Evolutionary conservation across 2,888 invertebrate species (phyloP).

Genomic region (Cremastinae sp.): DNA sequence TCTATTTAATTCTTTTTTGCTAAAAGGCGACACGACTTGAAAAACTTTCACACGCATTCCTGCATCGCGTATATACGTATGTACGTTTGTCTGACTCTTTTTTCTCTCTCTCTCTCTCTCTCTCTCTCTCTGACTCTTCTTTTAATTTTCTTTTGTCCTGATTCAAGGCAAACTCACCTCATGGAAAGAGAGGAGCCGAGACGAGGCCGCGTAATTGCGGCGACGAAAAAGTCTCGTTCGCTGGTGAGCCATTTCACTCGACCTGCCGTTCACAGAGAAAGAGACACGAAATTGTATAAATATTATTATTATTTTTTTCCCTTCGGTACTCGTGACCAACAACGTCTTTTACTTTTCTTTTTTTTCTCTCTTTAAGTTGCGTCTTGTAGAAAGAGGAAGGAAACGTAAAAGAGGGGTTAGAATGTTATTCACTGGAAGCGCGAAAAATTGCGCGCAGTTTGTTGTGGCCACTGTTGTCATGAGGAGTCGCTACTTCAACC

Average conservation of each 20-base stretch:
- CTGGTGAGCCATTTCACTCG: no score
- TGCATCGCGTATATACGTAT: background rate
- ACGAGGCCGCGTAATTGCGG: background rate
- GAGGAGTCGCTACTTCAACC: conserved; percentile 3
- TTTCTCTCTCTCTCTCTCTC: background rate
- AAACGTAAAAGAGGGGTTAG: conserved; percentile 5
- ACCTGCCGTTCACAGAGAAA: background rate
- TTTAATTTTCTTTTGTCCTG: background rate
- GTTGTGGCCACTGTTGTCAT: conserved; percentile 22
- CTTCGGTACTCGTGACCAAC: no score
- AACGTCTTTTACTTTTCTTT: background rate
- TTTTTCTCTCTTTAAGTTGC: conserved; percentile 6
- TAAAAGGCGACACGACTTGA: background rate
- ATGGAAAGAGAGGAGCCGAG: background rate
- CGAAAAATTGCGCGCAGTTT: conserved; percentile 44
- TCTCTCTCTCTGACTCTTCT: background rate
- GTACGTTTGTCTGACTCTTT: background rate
- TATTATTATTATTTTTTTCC: conserved; percentile 19
- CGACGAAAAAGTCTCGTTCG: conserved; percentile 17
- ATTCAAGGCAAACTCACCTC: background rate
- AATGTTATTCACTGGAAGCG: conserved; percentile 14
- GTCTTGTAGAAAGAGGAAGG: conserved; percentile 12
- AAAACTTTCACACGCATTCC: background rate
- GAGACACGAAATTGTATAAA: background rate
- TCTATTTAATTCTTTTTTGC: background rate